These are phyloP conservation scores for Mechanitis messenoides DNA, from an alignment of 2,888 invertebrate genomes.

Conservation along the genomic window DNA sequence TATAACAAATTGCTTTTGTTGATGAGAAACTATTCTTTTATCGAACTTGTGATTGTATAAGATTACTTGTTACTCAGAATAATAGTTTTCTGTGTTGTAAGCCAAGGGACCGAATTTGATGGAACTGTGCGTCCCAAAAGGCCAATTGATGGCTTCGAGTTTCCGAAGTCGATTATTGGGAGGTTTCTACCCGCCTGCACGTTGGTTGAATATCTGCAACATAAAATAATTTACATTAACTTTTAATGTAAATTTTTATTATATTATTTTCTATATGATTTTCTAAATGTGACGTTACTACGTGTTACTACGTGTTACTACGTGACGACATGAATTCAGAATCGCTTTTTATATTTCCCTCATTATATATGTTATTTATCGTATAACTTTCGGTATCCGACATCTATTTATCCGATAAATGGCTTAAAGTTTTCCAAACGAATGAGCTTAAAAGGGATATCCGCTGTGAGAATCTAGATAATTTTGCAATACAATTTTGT, in stretches of 20 bases:
- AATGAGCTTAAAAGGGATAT: conserved; percentile 24
- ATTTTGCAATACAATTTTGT: conserved; percentile 55
- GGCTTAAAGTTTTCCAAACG: conserved; percentile 33
- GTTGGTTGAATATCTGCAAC: conserved; percentile 10
- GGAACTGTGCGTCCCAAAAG: conserved; percentile 26
- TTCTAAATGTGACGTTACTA: too few relatives aligned
- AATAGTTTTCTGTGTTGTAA: conserved; percentile 22
- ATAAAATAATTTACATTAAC: conserved; percentile 10
- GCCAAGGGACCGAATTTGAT: conserved; percentile 22
- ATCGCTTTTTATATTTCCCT: too few relatives aligned
- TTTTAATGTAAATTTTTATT: background rate
- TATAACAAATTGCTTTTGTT: background rate
- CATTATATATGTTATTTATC: too few relatives aligned
- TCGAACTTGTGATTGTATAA: conserved; percentile 1
- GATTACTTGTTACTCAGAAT: conserved; percentile 13
- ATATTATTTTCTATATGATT: background rate
- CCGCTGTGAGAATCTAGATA: conserved; percentile 48
- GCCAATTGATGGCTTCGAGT: conserved; percentile 25
- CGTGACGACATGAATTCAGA: too few relatives aligned
- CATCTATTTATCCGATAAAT: conserved; percentile 41
- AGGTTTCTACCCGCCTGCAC: conserved; percentile 11
- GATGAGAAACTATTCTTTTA: background rate
- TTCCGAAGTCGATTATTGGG: conserved; percentile 24
- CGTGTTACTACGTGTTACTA: too few relatives aligned
- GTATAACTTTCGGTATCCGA: background rate